Evolutionary conservation across 2,113 vertebrate genomes (phyloP), one percentile per base, ranked within the genome.

Genomic region (Porphyrio hochstetteri): DNA sequence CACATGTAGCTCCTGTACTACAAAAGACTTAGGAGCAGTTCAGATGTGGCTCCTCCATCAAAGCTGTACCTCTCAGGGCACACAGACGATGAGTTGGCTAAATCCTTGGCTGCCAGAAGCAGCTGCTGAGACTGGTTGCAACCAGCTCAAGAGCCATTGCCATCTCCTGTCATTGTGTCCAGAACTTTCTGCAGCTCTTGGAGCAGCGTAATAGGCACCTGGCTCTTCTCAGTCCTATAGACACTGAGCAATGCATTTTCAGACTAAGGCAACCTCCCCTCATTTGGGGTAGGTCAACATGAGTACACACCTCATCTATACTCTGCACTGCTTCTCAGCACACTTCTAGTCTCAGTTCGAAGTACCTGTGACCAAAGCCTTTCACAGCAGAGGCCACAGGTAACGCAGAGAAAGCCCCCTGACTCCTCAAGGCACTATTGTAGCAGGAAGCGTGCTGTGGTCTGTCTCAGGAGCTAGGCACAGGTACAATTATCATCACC

Each of bases 1-100:
- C 35, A 74, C 1, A 0, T 19, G 18, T 21, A 80, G 5, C 10
- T 63, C n/a, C 25, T 55, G 2, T 3, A 59, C 35, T 55, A 50
- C 46, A 75, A 25, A 14, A 84, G 28, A 63, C 10, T 67, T 63
- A 16, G 0, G 7, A 82, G 61, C 35, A 61, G 33, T 60, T 82
- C 48, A 75, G 29, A 46, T 56, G 38, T 19, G 14, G 31, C 4
- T 52, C 27, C 28, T 42, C n/a, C 17, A 71, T 27, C 33, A 68
- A 75, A 91, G 35, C 25, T 2, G 0, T 56, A 63, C 12, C 13
- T 71, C 59, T 63, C 53, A 19, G 35, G 8, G 5, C 76, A 8
- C 48, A 56, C 7, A 82, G n/a, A 7, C 1, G 7, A 27, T 14
- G 20, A 13, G 21, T 42, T 17, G 33, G 13, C 48, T 35, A 69